Evolutionary conservation across 2,113 vertebrate genomes (phyloP).

Genomic region (Helogale parvula): DNA sequence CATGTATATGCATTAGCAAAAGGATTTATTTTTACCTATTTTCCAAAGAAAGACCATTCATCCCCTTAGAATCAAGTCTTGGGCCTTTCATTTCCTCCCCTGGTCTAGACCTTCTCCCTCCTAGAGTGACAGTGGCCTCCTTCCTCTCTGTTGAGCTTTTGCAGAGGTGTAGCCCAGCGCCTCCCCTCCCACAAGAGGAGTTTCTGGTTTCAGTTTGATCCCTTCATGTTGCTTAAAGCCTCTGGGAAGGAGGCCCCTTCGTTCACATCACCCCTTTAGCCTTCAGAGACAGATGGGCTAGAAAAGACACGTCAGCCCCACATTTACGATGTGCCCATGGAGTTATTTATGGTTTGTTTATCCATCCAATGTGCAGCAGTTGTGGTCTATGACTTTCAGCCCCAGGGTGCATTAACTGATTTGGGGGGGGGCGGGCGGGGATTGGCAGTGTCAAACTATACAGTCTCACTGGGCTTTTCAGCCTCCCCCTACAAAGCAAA

Average conservation of each 20-base stretch:
- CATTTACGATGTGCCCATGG: slow-evolving; percentile 40
- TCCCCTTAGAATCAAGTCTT: neutral
- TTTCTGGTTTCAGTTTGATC: slow-evolving; percentile 33
- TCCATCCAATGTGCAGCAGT: neutral
- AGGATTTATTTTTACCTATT: slow-evolving; percentile 4
- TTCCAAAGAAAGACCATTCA: neutral
- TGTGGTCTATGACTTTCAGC: slow-evolving; percentile 61
- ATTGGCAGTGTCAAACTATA: neutral
- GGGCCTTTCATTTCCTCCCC: neutral
- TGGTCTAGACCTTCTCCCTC: neutral
- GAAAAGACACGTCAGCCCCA: slow-evolving; percentile 47
- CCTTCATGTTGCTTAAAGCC: neutral
- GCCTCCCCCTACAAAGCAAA: slow-evolving; percentile 1
- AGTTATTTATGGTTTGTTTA: slow-evolving; percentile 70
- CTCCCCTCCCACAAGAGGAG: neutral
- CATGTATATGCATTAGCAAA: neutral
- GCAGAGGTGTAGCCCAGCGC: neutral
- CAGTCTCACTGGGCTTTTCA: neutral
- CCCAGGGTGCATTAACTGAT: slow-evolving; percentile 53
- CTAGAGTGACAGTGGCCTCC: neutral
- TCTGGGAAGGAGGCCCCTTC: neutral
- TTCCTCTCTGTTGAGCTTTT: neutral
- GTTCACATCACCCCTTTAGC: neutral
- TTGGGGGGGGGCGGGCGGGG: neutral
- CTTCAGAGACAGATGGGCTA: slow-evolving; percentile 52